Conservation (phyloP, 2,797 vertebrate species). For the Necrosyrtes monachus region DNA sequence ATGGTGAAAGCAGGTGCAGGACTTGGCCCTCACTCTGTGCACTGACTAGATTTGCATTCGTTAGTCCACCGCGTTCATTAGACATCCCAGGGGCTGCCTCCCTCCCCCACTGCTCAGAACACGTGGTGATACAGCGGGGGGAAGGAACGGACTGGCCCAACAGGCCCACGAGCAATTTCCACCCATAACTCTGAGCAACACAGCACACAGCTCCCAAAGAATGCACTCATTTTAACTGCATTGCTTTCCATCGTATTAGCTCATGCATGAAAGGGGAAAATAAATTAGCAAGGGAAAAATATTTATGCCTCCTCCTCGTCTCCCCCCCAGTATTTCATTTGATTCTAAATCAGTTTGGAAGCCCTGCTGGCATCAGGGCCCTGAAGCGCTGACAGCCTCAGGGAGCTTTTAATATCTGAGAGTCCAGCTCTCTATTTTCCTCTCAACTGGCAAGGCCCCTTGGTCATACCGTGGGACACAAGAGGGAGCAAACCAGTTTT, state of each 20-base stretch:
- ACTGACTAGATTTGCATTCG: background rate
- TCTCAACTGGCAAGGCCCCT: background rate
- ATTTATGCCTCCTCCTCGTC: background rate
- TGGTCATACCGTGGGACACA: background rate
- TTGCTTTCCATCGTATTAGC: background rate
- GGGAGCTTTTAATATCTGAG: background rate
- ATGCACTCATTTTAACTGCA: background rate
- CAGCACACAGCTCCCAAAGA: background rate
- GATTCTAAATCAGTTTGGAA: conserved; percentile 5
- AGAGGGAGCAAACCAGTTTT: background rate
- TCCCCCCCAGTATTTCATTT: background rate
- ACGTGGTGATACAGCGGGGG: rapidly evolving
- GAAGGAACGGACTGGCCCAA: background rate
- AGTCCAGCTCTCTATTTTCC: background rate
- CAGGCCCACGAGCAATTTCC: background rate
- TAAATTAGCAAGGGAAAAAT: conserved; percentile 15
- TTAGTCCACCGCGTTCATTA: background rate
- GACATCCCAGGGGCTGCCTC: background rate
- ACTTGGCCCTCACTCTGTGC: background rate
- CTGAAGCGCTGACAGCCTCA: background rate
- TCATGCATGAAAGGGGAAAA: background rate
- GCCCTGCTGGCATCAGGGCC: background rate
- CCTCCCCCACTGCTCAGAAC: background rate
- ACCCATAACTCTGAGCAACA: background rate
- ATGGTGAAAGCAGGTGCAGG: rapidly evolving